phyloP scores from a whole-genome alignment of 2,113 vertebrate genomes.

The Gopherus evgoodei region DNA sequence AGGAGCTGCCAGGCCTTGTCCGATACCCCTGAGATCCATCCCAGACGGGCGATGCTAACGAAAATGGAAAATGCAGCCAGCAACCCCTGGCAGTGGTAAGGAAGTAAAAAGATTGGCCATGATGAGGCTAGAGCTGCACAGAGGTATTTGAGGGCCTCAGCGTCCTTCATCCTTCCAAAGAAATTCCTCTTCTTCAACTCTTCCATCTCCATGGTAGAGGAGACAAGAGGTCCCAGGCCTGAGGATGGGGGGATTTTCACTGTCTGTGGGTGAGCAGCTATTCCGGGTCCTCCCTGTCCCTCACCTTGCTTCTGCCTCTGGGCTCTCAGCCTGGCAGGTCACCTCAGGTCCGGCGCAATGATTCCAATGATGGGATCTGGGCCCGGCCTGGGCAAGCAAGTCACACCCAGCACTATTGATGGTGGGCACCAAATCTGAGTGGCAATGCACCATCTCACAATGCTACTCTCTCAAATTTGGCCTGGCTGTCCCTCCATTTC shows the following conservation, averaged over 20 bases:
- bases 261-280: not conserved
- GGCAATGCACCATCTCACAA: not conserved
- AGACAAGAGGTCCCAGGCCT: not conserved
- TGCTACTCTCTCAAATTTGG: not conserved
- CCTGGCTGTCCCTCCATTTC: not conserved
- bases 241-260: not conserved
- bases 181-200: not conserved
- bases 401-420: not conserved
- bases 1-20: constrained; percentile 16
- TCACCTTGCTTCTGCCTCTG: not conserved
- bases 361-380: not conserved
- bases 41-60: not conserved
- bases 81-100: not conserved
- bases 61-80: not conserved
- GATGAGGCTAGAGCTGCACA: not conserved
- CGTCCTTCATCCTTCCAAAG: too few relatives aligned
- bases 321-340: not conserved
- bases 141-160: not conserved
- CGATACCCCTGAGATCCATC: constrained; percentile 20
- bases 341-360: too few relatives aligned
- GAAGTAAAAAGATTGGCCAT: not conserved
- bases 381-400: too few relatives aligned
- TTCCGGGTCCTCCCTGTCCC: not conserved
- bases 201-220: too few relatives aligned
- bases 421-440: too few relatives aligned